Base-by-base conservation (phyloP, 2,888 invertebrate species). In the Cephus nigrinus region DNA sequence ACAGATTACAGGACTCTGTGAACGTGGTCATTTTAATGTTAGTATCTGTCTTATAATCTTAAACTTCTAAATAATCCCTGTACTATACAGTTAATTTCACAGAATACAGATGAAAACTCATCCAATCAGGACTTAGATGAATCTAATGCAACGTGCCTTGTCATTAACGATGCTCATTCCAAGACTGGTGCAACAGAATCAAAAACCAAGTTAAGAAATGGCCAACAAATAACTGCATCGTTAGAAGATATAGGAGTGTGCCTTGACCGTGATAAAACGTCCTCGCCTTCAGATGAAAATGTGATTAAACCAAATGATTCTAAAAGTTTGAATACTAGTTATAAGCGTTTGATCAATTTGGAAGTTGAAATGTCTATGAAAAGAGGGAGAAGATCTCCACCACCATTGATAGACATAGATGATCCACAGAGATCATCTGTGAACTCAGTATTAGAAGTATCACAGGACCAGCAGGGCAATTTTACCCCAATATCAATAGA, bases 1-100 rank as follows among this genome's bases (percentile, higher is more conserved):
- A n/a, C 87, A 87, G 75, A 83, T 88, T 69, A 89, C 84, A 74
- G 88, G 88, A n/a, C 77, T 88, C 23, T 55, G 55, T 55, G 55
- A 55, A 55, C 55, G 9, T 23, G 23, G 23, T 55, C 23, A 23
- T 9, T 55, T 55, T 55, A 55, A 23, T 55, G 55, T 55, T 55
- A 55, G 55, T 55, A 23, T 55, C 55, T 55, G 55, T 55, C 55
- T 55, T 55, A 23, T 55, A 9, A 55, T 55, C 9, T 55, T 55
- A 23, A 55, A 55, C 23, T 55, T 23, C 23, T 55, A 55, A 55
- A 55, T 9, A 55, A 23, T 2, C 9, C 2, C 23, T 55, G 2
- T 23, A 55, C 55, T 55, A 0, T 9, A 55, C 23, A 55, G 2
- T 55, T 55, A 55, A 55, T 55, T 55, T 23, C 55, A 23, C 23